Evolutionary conservation across 2,888 invertebrate genomes (phyloP), one percentile per base, ranked within the genome.

Genomic region (Theretra japonica): DNA sequence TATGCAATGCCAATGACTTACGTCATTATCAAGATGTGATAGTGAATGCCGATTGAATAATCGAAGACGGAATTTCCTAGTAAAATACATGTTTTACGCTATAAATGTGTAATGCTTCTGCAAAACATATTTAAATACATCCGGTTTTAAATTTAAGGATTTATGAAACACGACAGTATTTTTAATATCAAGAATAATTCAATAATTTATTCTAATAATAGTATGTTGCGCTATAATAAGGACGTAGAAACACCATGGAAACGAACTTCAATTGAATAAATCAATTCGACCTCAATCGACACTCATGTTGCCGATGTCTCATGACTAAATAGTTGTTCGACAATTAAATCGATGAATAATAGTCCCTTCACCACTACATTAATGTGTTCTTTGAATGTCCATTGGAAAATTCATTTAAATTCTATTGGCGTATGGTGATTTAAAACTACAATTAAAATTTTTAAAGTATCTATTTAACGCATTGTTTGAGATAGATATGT

Each of bases 301-400:
- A 57, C 65, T 71, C 70, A 71, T 71, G 65, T 71, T 71, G 65
- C 62, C 65, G 65, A 41, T 65, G 65, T 65, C 41, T 23, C 33
- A 30, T 65, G 65, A 48, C 65, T 65, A 65, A 65, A 65, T 65
- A 65, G 65, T 65, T 65, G 65, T 65, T 65, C 23, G 30, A 30
- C 33, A 65, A 23, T 48, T 41, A 65, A 65, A 41, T 65, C 48
- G 48, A 80, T 77, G 79, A 77, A 68, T 71, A 72, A 76, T 76
- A 74, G 72, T 53, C 69, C 21, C 65, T 56, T 62, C 62, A 48
- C n/a, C 2, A 30, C 8, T 30, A 60, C n/a, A 19, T 60, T 6
- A 23, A 48, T n/a, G n/a, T 53, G 17, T 65, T 21, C 21, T 48
- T 41, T 41, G 17, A 17, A 48, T 1, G 41, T 23, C 23, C 11